Evolutionary conservation across 2,797 vertebrate genomes (phyloP), one percentile per base, ranked within the genome.

Genomic region (Ptychadena robeensis): DNA sequence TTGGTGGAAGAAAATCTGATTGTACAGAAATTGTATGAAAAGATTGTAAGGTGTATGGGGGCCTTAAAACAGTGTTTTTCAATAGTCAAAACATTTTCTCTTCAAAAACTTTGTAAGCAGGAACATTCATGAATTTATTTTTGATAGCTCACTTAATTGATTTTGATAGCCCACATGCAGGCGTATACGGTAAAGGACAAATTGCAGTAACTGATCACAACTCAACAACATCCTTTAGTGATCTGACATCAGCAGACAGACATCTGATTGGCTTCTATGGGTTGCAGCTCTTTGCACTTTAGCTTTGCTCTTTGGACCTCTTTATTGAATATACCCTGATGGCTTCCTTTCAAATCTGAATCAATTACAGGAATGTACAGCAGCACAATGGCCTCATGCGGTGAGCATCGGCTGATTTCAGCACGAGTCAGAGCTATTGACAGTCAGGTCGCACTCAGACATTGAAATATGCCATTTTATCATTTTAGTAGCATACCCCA

Each of bases 371-470:
- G 22, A 61, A 68, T 57, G 67, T 30, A 25, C 38, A 65, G 73
- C 38, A 32, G 73, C 48, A 67, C 27, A 75, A 44, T 67, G 28
- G 48, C 28, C 15, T 40, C 74, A 31, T 37, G 34, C 35, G 6
- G 61, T 37, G 57, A 37, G 9, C 64, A 63, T 61, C 32, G 68
- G 64, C 80, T 35, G n/a, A 82, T 70, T 10, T 57, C 31, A 18
- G 22, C 28, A 27, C 30, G 27, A 59, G 72, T 44, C 25, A 18
- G 9, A 18, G 65, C 28, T 69, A 63, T 61, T 67, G 65, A 25
- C 44, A 59, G 22, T 40, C 27, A 44, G 30, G 40, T 31, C 28
- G 25, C 72, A 32, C 7, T 28, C 40, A 28, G 12, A 81, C 40
- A 73, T 30, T 12, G 28, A 25, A 77, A 37, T 64, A n/a, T 66